Evolutionary conservation across 37 sponge, comb jelly and placozoan genomes (phyloP).

Genomic region (Aphrocallistes beatrix): DNA sequence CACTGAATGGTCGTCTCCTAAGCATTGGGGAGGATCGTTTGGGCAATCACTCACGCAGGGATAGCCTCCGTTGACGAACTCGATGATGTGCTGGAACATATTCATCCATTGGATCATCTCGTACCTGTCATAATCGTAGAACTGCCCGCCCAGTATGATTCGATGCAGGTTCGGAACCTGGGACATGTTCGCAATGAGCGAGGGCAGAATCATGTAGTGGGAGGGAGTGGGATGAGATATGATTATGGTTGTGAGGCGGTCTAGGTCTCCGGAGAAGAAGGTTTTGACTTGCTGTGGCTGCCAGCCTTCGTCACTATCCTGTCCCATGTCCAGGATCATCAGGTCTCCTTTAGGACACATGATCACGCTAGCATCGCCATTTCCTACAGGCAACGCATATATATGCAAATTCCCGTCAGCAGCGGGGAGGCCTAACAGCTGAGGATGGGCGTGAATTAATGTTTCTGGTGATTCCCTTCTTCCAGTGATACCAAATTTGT

Average conservation of each 20-base stretch:
- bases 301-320: background rate
- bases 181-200: background rate
- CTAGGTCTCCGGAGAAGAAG: background rate
- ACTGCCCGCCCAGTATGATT: constrained; percentile 15
- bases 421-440: background rate
- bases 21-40: background rate
- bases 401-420: constrained; percentile 20
- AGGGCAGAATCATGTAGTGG: constrained; percentile 20
- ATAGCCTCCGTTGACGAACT: background rate
- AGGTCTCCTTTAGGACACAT: constrained; percentile 27
- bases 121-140: background rate
- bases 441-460: background rate
- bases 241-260: background rate
- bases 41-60: background rate
- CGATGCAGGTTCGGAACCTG: background rate
- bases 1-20: background rate
- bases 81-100: background rate
- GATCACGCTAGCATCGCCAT: constrained; percentile 36
- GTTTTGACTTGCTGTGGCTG: background rate
- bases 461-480: background rate
- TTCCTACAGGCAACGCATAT: constrained; percentile 31
- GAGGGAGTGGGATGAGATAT: constrained; percentile 27
- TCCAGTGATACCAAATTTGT: background rate
- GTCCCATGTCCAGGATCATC: constrained; percentile 27
- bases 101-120: background rate